Evolutionary conservation across 2,888 invertebrate species (phyloP), one percentile per base, ranked within the genome.

Genomic region (Caenorhabditis plicata): DNA sequence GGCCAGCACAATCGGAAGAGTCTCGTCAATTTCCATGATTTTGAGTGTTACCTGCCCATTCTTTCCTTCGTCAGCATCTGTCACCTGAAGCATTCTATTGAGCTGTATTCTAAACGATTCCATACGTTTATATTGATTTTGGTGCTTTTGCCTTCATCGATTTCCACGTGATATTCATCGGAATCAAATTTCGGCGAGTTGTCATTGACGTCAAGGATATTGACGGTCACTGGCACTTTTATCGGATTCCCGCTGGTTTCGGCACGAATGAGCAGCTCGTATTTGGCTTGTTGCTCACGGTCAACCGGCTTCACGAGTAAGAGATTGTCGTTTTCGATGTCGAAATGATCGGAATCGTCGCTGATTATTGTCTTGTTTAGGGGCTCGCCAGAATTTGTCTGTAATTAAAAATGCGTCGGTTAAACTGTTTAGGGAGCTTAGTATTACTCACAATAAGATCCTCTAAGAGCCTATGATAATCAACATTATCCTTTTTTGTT

Each of bases 151-250:
- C 63, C 69, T 36, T 69, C 69, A 29, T 61, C 62, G 7, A 66
- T 40, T 4, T 27, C 48, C 2, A 69, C 25, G 26, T 45, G 26
- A 40, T 54, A 62, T 13, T 50, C 36, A 3, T 51, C 50, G 22
- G 58, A 57, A 31, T 68, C 64, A 33, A 75, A 74, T 15, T 35
- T 27, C 1, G 75, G 74, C 0, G 64, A 39, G 32, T 75, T 74
- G 38, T 75, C 74, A 50, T 75, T 75, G 25, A 80, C 81, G 61
- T 84, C 83, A 22, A 70, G 67, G 4, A 84, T 78, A 33, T 32
- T 41, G 4, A 66, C 52, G 4, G 25, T 43, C 0, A 55, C 43
- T 23, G 58, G 58, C 9, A 40, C 25, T 33, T 62, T 65, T 2
- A 61, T 38, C 15, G 47, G 38, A 9, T 50, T 41, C 2, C 64